Conservation (phyloP, 2,113 vertebrate species). For the Notarius quadriscutis region DNA sequence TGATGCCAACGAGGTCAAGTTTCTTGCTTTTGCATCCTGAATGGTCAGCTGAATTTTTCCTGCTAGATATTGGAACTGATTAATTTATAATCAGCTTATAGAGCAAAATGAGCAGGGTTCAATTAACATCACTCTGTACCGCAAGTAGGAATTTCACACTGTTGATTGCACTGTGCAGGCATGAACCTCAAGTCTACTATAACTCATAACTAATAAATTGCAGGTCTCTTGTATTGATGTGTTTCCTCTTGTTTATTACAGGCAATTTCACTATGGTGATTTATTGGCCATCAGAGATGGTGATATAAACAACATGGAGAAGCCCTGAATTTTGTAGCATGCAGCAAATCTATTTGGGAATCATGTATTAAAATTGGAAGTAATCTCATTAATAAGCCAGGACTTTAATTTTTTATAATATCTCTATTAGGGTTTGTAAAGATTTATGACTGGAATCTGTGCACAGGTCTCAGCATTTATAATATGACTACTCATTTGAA, state of each 20-base stretch:
- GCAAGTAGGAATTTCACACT: not conserved
- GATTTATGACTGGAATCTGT: not conserved
- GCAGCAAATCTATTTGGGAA: not conserved
- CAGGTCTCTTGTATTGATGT: not conserved
- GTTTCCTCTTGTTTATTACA: constrained; percentile 16
- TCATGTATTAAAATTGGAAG: not conserved
- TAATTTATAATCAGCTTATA: not conserved
- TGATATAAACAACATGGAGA: not conserved
- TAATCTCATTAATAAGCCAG: constrained; percentile 15
- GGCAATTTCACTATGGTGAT: not conserved
- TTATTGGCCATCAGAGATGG: not conserved
- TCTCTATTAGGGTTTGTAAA: not conserved
- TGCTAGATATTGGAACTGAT: not conserved
- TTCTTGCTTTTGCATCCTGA: not conserved
- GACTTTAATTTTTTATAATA: not conserved
- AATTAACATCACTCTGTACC: constrained; percentile 7
- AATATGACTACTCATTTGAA: not conserved
- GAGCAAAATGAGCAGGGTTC: not conserved
- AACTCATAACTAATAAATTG: constrained; percentile 2
- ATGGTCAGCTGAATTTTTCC: not conserved
- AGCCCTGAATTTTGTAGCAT: not conserved
- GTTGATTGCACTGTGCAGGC: not conserved
- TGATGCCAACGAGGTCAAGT: not conserved
- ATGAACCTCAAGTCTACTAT: not conserved
- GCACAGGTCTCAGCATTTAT: not conserved